phyloP scores from a whole-genome alignment of 2,113 vertebrate genomes.

The Phrynosoma platyrhinos region DNA sequence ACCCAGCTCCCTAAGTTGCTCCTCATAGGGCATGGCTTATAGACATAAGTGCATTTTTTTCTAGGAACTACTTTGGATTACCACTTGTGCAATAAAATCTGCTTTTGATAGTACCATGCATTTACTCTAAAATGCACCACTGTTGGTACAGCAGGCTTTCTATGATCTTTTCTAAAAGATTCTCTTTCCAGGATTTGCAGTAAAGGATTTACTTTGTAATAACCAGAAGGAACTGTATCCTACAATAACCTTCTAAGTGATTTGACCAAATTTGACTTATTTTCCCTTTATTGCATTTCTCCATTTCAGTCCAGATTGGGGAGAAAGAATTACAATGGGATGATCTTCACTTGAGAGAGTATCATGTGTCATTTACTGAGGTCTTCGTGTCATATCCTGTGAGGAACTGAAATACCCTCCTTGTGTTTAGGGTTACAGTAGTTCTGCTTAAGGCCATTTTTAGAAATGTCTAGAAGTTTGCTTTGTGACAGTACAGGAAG shows the following conservation, averaged over 20 bases:
- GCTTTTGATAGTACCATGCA: too few relatives aligned
- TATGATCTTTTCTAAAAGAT: too few relatives aligned
- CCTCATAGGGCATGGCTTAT: too few relatives aligned
- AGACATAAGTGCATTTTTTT: too few relatives aligned
- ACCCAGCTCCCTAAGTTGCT: too few relatives aligned
- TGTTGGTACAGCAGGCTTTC: too few relatives aligned
- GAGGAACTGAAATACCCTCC: constrained; percentile 26
- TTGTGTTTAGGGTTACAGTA: constrained; percentile 48
- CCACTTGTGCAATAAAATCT: too few relatives aligned
- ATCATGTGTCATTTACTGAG: constrained; percentile 40
- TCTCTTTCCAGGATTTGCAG: too few relatives aligned
- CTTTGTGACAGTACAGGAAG: constrained; percentile 56
- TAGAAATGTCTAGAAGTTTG: background rate
- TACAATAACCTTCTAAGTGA: background rate
- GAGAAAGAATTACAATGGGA: background rate
- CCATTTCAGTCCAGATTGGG: background rate
- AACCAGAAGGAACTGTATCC: accelerated
- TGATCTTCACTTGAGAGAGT: constrained; percentile 18
- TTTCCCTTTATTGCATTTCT: background rate
- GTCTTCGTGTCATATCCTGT: background rate
- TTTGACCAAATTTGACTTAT: background rate
- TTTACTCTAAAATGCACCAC: too few relatives aligned
- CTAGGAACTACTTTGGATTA: too few relatives aligned
- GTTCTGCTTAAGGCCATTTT: constrained; percentile 50
- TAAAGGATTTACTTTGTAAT: background rate